Base-by-base conservation (phyloP, 2,797 vertebrate genomes). In the Huso huso region DNA sequence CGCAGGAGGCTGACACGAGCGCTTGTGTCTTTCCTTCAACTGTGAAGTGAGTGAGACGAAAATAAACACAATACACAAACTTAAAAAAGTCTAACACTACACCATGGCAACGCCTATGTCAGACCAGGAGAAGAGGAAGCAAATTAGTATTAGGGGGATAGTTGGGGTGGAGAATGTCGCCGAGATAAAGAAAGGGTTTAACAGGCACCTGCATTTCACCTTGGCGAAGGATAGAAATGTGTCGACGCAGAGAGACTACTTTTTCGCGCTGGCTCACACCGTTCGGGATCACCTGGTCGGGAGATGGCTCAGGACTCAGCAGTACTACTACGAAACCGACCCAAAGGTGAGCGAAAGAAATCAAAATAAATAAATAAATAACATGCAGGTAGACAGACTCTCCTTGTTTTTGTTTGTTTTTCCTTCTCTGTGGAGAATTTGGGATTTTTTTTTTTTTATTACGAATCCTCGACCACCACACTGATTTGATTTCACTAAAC, bases 191-290 rank as follows among this genome's bases (percentile, higher is more conserved):
- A 93, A 93, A 66, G 84, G 94, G 64, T 98, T 98, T 83, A 97
- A 98, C 68, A 88, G 96, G 0, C 95, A 98, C 80, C 83, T 98
- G 72, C 95, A 98, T 80, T 98, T 98, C 86, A 98, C 95, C 1
- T 82, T 98, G 81, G 95, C 95, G 70, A 98, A 98, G 74, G 96
- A 98, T 87, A 84, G 96, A 51, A 98, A 98, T 69, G 93, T 98
- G 66, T 92, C 96, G 61, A 96, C 92, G 6, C 87, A 91, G 48
- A 82, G 94, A 7, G 95, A 98, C 76, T 98, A 98, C 70, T 98
- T 90, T 82, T 95, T 95, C 58, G 95, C 96, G 49, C 84, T 98
- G 71, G 95, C 95, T 0, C 94, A 97, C 86, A 94, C 94, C 0
- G 94, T 98, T 66, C 90, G 96, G 1, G 96, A 98, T 76, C 96